A percentile compares a stretch with the other conserved stretches of the same genome.
Conservation (phyloP, 2,113 vertebrate species). For the Rhynchomys soricoides region DNA sequence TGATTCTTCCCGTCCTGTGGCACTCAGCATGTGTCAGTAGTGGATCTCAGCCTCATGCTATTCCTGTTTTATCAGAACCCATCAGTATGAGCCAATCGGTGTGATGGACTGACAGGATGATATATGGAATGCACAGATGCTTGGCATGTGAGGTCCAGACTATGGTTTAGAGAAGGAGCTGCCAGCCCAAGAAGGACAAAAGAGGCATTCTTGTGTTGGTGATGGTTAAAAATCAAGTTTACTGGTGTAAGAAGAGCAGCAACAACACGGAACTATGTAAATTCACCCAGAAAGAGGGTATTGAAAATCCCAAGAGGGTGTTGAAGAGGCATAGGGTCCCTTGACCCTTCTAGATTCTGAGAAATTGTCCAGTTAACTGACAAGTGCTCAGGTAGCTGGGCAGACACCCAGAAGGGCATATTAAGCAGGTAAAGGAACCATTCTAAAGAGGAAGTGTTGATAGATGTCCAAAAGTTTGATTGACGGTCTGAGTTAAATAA, state of each 20-base stretch:
- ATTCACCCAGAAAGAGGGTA: background rate
- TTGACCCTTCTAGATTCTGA: background rate
- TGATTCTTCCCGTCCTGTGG: background rate
- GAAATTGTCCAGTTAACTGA: background rate
- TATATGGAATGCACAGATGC: background rate
- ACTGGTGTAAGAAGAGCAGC: background rate
- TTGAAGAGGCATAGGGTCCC: background rate
- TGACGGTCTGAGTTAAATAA: background rate
- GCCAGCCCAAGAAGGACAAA: background rate
- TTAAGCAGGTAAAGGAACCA: background rate
- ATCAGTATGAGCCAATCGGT: background rate
- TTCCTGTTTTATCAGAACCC: background rate
- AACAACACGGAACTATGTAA: background rate
- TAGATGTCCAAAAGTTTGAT: background rate
- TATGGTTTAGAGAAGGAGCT: background rate
- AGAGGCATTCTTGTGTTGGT: background rate
- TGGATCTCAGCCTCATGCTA: background rate
- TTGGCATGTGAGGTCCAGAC: background rate
- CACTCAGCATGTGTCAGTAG: background rate
- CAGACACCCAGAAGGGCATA: background rate
- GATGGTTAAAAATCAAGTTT: background rate
- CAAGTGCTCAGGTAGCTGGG: background rate
- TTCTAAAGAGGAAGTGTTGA: background rate
- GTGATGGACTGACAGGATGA: background rate
- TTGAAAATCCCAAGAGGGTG: background rate